A percentile compares a stretch with the other conserved stretches of the same genome.
Conservation (phyloP, 37 sponge, comb jelly and placozoan genomes). For the Sycon ciliatum region DNA sequence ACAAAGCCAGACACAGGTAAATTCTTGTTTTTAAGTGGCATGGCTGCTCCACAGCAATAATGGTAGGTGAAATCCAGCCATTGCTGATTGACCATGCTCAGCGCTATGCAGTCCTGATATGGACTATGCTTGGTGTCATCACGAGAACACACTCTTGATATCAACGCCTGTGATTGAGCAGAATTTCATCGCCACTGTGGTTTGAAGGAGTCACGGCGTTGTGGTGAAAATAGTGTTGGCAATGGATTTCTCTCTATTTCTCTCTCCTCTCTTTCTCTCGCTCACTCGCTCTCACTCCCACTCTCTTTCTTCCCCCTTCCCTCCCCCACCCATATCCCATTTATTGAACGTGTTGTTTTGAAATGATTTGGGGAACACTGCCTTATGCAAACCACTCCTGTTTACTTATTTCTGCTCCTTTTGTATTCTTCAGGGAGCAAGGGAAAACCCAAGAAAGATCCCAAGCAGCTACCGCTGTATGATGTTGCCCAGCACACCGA, state of each 20-base stretch:
- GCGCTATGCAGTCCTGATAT: no score
- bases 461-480: conserved; percentile 34
- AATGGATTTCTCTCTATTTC: background rate
- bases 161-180: background rate
- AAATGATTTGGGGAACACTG: background rate
- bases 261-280: background rate
- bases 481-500: conserved; percentile 38
- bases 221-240: background rate
- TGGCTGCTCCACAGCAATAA: no score
- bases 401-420: background rate
- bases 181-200: background rate
- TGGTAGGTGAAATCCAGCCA: no score
- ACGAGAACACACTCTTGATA: no score
- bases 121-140: no score
- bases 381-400: background rate
- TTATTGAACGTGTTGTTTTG: background rate
- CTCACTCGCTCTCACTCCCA: background rate
- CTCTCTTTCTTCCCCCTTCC: background rate
- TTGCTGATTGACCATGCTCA: no score
- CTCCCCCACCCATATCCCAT: background rate
- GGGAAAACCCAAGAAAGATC: background rate
- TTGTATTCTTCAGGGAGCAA: background rate
- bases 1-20: no score
- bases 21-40: no score
- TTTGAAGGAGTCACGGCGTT: background rate